Conservation (phyloP, 2,113 vertebrate species). For the Dissostichus mawsoni region DNA sequence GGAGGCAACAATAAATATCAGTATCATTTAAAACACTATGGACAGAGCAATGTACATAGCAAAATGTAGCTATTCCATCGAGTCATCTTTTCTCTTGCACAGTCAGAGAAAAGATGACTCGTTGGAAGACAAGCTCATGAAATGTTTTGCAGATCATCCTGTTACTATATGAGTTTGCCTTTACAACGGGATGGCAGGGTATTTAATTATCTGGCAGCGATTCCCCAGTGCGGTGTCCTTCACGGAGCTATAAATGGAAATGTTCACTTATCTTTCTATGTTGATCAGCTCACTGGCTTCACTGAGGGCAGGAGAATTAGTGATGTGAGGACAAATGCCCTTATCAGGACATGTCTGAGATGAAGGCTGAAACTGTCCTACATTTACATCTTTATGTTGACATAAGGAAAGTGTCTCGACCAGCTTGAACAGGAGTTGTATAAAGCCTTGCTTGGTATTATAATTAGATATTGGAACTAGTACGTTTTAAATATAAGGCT, state of each 20-base stretch:
- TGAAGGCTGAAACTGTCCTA: not conserved
- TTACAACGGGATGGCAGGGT: not conserved
- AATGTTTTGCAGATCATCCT: slow-evolving; percentile 29
- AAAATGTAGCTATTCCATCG: too few relatives aligned
- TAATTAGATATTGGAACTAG: not conserved
- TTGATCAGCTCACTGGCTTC: slow-evolving; percentile 54
- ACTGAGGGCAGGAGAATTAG: slow-evolving; percentile 52
- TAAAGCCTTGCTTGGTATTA: not conserved
- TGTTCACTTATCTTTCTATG: slow-evolving; percentile 61
- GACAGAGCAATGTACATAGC: too few relatives aligned
- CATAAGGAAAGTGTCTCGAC: not conserved
- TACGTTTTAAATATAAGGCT: not conserved
- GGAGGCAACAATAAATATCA: too few relatives aligned
- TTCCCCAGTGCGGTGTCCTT: slow-evolving; percentile 63
- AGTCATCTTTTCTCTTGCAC: too few relatives aligned
- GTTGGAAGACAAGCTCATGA: not conserved
- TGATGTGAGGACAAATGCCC: slow-evolving; percentile 72
- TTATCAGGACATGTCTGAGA: slow-evolving; percentile 65
- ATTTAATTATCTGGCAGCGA: slow-evolving; percentile 54
- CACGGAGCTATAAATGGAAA: slow-evolving; percentile 81
- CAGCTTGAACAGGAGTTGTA: not conserved
- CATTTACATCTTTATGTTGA: not conserved
- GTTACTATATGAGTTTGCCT: slow-evolving; percentile 53
- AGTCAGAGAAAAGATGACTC: not conserved
- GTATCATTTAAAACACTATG: too few relatives aligned